Base-by-base conservation (phyloP, 1,140 invertebrate genomes). In the Cardiocondyla obscurior region DNA sequence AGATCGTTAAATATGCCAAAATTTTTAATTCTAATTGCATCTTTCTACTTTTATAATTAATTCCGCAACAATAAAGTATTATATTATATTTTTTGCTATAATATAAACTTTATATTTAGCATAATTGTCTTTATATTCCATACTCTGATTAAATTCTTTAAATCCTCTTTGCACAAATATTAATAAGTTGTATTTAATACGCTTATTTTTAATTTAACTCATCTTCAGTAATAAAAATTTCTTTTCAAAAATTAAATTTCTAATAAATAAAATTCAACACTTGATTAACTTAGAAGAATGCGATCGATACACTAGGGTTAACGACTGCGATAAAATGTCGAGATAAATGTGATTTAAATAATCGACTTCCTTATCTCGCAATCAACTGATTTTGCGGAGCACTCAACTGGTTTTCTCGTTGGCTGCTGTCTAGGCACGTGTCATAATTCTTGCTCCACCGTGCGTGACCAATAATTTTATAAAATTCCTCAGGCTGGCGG, bases 381-480 rank as follows among this genome's bases (percentile, higher is more conserved):
- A 64, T 4, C 25, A 30, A 58, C 55, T 64, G 39, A 67, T 69
- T 84, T 79, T 33, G 62, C 70, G 25, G 53, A 28, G 53, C 65
- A 22, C 42, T 55, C 67, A 74, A 88, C 85, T 57, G 82, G 86
- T 88, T n/a, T n/a, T 88, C 55, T 57, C 53, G 36, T 58, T 62
- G 81, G 46, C 16, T 51, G 53, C 79, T 87, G 39, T 55, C 42
- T 58, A 70, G 76, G 77, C 85, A 88, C 82, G 86, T 88, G 82
- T 84, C 77, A 72, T 62, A 76, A 87, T 87, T 81, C 49, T 22
- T 53, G 76, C 28, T 76, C 51, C 57, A 58, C 46, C 82, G 51
- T 79, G 86, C 86, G 46, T 88, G 51, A 82, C 85, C 46, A 57
- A 42, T 85, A 82, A 85, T 88, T 84, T 85, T 57, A 76, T 64